Percentiles rank a stretch among this genome's conserved stretches.
Evolutionary conservation across 2,113 vertebrate genomes (phyloP).

Genomic region (Semicossyphus pulcher): DNA sequence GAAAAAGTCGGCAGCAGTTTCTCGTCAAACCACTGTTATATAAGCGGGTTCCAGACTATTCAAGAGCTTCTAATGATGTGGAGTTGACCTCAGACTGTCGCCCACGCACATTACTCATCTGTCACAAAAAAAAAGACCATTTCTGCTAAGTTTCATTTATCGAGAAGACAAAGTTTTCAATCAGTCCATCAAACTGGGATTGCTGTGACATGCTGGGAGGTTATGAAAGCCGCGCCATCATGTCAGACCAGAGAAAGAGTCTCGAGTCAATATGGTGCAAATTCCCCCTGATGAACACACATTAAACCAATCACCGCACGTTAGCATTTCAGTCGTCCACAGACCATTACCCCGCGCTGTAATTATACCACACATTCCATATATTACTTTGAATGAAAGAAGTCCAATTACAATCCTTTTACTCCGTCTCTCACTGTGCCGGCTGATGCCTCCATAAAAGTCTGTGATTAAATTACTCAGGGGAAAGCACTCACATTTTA

Average conservation of each 20-base stretch:
- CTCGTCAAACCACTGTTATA: slow-evolving; percentile 31
- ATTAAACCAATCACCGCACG: slow-evolving; percentile 62
- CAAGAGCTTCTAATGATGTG: slow-evolving; percentile 52
- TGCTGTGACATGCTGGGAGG: slow-evolving; percentile 32
- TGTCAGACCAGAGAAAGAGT: slow-evolving; percentile 56
- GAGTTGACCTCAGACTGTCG: slow-evolving; percentile 51
- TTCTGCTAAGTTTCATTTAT: slow-evolving; percentile 77
- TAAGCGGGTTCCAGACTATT: slow-evolving; percentile 50
- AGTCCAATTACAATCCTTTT: slow-evolving; percentile 78
- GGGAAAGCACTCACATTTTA: slow-evolving; percentile 75
- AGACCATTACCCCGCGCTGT: slow-evolving; percentile 64
- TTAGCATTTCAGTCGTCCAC: slow-evolving; percentile 64
- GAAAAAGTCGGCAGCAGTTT: slow-evolving; percentile 25
- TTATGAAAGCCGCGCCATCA: slow-evolving; percentile 43
- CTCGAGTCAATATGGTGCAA: slow-evolving; percentile 59
- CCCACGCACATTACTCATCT: slow-evolving; percentile 74
- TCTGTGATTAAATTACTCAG: slow-evolving; percentile 78
- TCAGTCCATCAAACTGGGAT: slow-evolving; percentile 20
- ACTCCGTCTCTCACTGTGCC: slow-evolving; percentile 65
- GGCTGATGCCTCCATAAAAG: slow-evolving; percentile 76
- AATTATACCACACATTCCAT: slow-evolving; percentile 79
- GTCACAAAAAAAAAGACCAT: slow-evolving; percentile 49
- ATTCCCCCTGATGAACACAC: slow-evolving; percentile 60
- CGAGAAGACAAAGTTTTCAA: slow-evolving; percentile 60
- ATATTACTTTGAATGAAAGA: slow-evolving; percentile 78